These are phyloP conservation scores for Amblyjoppa proteus DNA, from an alignment of 2,888 invertebrate species.

Conservation along the genomic window DNA sequence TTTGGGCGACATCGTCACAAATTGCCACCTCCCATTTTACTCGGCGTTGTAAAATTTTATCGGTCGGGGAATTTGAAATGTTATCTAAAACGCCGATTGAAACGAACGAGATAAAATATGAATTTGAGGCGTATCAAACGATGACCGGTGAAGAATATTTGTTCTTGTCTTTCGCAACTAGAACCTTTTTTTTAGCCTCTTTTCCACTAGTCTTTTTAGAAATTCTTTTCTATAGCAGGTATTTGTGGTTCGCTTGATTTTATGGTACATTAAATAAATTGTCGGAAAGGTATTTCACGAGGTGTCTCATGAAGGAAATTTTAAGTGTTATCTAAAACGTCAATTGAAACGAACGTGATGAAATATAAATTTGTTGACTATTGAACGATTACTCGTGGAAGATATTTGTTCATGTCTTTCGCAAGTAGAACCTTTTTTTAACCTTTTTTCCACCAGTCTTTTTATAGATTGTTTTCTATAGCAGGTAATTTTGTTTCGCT, in stretches of 20 bases:
- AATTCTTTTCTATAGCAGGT: neutral
- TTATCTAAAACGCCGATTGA: neutral
- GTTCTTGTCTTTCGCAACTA: no score
- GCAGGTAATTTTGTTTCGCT: neutral
- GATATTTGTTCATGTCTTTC: neutral
- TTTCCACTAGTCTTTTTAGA: neutral
- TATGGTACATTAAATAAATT: neutral
- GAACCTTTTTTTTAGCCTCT: no score
- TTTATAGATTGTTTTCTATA: neutral
- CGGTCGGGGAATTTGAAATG: neutral
- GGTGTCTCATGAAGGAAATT: constrained; percentile 20
- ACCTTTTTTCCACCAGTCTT: neutral
- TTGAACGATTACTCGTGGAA: no score
- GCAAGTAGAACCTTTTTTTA: no score
- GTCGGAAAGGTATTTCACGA: constrained; percentile 13
- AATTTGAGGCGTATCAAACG: neutral
- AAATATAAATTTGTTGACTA: neutral
- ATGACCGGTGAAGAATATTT: neutral
- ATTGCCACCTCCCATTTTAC: constrained; percentile 25
- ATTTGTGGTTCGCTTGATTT: neutral
- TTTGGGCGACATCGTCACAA: constrained; percentile 31
- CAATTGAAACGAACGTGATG: neutral
- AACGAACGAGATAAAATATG: neutral
- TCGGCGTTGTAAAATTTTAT: neutral
- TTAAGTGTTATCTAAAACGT: neutral